Evolutionary conservation across 2,888 invertebrate species (phyloP), one percentile per base, ranked within the genome.

Genomic region (Cenopis cana): DNA sequence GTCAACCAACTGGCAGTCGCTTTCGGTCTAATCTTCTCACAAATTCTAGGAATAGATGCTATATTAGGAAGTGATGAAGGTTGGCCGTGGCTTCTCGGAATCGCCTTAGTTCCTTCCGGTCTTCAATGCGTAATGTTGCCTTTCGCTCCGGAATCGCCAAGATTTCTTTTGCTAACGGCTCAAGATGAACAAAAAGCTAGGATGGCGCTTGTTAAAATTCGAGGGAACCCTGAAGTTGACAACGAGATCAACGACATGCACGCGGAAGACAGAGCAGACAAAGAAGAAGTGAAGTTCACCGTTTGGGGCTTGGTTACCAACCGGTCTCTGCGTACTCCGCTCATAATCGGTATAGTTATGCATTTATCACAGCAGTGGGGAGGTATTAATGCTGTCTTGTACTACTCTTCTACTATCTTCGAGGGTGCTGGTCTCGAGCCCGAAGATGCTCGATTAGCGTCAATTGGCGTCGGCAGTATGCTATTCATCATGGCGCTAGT

Each of bases 401-500:
- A 96, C 85, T 96, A 96, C 85, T 96, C 96, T 9, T 94, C 95
- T 46, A 93, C 89, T 20, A 94, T 96, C 76, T 96, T 96, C 84
- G 87, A 88, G 69, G 91, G 88, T 29, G 95, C 96, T 24, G 96
- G 96, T 10, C 87, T 96, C 61, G 87, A 89, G 10, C 87, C 91
- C 55, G 90, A 94, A 68, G 89, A 92, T 46, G 96, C 96, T 46
- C 93, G 95, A 74, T 94, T 95, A 80, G 96, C 96, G 17, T 95
- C 96, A 6, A 96, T 96, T 69, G 96, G 96, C 33, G 96, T 95
- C 1, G 96, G 96, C 49, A 95, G 94, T 64, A 95, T 96, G 72
- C 94, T 96, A 91, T 95, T 96, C 49, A 85, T 95, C 61, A 96
- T 96, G 96, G 96, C 96, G 5, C 84, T 96, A n/a, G 95, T 96